A percentile compares a stretch with the other conserved stretches of the same genome.
Conservation (phyloP, 2,797 vertebrate species). For the Brachymystax lenok region DNA sequence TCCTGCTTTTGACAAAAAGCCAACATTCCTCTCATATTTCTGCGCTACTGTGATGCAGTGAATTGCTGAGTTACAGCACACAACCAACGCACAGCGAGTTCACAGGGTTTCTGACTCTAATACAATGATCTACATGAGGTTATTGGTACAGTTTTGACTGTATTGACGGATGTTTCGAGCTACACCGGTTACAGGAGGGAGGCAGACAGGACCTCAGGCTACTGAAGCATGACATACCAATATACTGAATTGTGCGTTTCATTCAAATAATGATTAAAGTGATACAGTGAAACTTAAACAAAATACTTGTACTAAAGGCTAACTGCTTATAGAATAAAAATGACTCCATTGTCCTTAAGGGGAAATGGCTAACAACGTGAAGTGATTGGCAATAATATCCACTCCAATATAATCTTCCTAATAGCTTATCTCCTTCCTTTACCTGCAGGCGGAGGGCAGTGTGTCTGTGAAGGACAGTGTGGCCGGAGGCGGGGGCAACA, state of each 20-base stretch:
- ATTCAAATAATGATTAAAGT: background rate
- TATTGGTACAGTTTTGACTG: background rate
- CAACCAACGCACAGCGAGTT: slow-evolving; percentile 40
- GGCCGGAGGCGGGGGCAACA: slow-evolving; percentile 71
- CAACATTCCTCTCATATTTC: slow-evolving; percentile 74
- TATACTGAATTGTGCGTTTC: background rate
- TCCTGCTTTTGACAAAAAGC: slow-evolving; percentile 58
- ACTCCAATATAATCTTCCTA: background rate
- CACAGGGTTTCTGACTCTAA: slow-evolving; percentile 49
- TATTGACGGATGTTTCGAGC: background rate
- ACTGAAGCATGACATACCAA: background rate
- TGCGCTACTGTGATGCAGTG: slow-evolving; percentile 56
- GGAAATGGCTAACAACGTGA: background rate
- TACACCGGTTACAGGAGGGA: too few species aligned
- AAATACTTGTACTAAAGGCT: too few species aligned
- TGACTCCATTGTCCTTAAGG: slow-evolving; percentile 17
- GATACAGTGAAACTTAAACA: background rate
- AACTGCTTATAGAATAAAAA: too few species aligned
- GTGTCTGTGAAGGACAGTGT: slow-evolving; percentile 73
- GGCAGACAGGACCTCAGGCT: background rate
- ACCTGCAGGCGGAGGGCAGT: slow-evolving; percentile 66
- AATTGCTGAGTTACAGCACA: slow-evolving; percentile 53
- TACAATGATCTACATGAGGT: background rate
- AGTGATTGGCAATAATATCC: background rate
- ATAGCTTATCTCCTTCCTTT: background rate